A percentile compares a stretch with the other conserved stretches of the same genome.
Conservation (phyloP, 2,888 invertebrate species). For the Andrena praecox region DNA sequence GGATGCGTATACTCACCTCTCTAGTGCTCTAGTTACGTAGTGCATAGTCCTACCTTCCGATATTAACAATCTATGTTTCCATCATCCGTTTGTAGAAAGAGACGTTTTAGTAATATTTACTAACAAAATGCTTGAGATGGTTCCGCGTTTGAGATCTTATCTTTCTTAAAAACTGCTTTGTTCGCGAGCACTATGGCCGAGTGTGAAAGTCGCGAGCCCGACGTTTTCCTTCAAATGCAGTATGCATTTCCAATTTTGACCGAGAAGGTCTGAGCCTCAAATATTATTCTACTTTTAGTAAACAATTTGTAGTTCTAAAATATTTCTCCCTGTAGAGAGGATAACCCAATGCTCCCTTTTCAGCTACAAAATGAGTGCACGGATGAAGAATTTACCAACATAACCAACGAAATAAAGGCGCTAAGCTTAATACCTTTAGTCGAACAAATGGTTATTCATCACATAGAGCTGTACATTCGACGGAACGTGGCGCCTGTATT, state of each 20-base stretch:
- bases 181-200: slow-evolving; percentile 40
- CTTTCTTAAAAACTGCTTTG: not conserved
- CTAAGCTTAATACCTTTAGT: slow-evolving; percentile 80
- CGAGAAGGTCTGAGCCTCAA: slow-evolving; percentile 67
- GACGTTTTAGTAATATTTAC: no score
- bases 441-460: slow-evolving; percentile 84
- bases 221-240: slow-evolving; percentile 57
- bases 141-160: not conserved
- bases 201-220: not conserved
- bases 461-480: slow-evolving; percentile 88
- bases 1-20: no score
- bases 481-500: slow-evolving; percentile 88
- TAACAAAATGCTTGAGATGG: not conserved
- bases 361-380: slow-evolving; percentile 75
- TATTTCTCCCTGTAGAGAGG: not conserved
- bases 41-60: no score
- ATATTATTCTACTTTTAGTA: not conserved
- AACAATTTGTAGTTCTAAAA: not conserved
- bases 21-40: no score
- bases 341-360: slow-evolving; percentile 35
- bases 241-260: slow-evolving; percentile 79
- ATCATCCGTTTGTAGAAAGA: no score
- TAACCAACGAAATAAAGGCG: slow-evolving; percentile 79
- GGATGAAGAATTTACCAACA: slow-evolving; percentile 82
- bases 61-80: no score